These are phyloP conservation scores for Pollenia labialis DNA, from an alignment of 2,888 invertebrate species.

Conservation along the genomic window DNA sequence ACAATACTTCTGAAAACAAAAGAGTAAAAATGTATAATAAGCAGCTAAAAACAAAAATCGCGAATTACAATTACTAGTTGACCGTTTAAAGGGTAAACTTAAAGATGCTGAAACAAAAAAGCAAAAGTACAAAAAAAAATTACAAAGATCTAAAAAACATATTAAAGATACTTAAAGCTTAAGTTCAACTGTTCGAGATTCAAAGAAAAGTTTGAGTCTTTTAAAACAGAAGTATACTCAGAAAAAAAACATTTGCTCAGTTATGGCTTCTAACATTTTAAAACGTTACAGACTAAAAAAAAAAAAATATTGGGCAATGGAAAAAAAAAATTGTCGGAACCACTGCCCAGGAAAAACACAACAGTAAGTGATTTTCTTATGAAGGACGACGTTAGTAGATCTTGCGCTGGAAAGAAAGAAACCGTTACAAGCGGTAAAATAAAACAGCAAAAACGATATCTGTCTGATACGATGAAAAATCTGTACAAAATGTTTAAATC, in stretches of 20 bases:
- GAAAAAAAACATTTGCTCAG: conserved; percentile 24
- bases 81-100: no score
- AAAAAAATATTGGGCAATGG: no score
- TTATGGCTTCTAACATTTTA: no score
- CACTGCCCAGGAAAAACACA: no score
- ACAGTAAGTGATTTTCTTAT: neutral
- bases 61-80: conserved; percentile 28
- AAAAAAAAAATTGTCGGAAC: no score
- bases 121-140: conserved; percentile 6
- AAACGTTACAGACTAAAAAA: no score
- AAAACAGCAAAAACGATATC: no score
- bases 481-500: no score
- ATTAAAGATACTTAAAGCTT: conserved; percentile 23
- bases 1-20: conserved; percentile 32
- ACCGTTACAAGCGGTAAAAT: conserved; percentile 27
- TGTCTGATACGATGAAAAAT: no score
- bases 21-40: conserved; percentile 28
- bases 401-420: conserved; percentile 17
- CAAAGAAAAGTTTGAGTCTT: conserved; percentile 25
- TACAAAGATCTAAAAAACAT: conserved; percentile 26
- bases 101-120: conserved; percentile 1
- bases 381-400: conserved; percentile 1
- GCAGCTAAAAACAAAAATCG: conserved; percentile 12
- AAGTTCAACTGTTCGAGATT: conserved; percentile 31
- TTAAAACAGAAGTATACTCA: conserved; percentile 34